Conservation (phyloP, 1,140 invertebrate genomes). For the Aricia agestis region DNA sequence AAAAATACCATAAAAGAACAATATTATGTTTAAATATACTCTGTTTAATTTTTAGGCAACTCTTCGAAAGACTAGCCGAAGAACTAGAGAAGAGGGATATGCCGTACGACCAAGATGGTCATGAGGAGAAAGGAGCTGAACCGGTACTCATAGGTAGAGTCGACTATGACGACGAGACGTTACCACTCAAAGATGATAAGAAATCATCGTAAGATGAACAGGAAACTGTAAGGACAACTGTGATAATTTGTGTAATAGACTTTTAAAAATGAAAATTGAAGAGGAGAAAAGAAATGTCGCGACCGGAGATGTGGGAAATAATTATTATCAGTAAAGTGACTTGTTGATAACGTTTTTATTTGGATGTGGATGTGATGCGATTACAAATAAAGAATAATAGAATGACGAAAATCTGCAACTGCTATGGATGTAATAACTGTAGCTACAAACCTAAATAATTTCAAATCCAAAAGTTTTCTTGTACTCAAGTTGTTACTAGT, state of each 20-base stretch:
- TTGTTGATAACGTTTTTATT: no score
- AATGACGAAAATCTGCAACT: no score
- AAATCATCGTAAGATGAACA: slow-evolving; percentile 39
- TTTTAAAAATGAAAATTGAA: background rate
- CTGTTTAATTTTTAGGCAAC: slow-evolving; percentile 39
- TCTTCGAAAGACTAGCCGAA: slow-evolving; percentile 50
- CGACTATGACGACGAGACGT: slow-evolving; percentile 56
- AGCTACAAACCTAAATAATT: no score
- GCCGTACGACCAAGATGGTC: slow-evolving; percentile 37
- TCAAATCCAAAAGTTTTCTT: no score
- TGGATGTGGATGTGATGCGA: no score
- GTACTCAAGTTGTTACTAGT: no score
- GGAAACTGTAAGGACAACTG: slow-evolving; percentile 25
- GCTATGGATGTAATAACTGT: no score
- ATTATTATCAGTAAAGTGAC: no score
- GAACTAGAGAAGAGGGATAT: slow-evolving; percentile 56
- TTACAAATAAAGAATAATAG: no score
- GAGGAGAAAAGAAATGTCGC: no score
- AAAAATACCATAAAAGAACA: background rate
- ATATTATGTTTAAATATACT: no score
- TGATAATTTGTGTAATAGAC: slow-evolving; percentile 26
- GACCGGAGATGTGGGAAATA: no score
- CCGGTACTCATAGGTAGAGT: slow-evolving; percentile 49
- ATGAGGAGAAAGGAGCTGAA: slow-evolving; percentile 53
- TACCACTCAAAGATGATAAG: slow-evolving; percentile 51